These are phyloP conservation scores for Macaria notata DNA, from an alignment of 2,888 invertebrate species.

Conservation along the genomic window DNA sequence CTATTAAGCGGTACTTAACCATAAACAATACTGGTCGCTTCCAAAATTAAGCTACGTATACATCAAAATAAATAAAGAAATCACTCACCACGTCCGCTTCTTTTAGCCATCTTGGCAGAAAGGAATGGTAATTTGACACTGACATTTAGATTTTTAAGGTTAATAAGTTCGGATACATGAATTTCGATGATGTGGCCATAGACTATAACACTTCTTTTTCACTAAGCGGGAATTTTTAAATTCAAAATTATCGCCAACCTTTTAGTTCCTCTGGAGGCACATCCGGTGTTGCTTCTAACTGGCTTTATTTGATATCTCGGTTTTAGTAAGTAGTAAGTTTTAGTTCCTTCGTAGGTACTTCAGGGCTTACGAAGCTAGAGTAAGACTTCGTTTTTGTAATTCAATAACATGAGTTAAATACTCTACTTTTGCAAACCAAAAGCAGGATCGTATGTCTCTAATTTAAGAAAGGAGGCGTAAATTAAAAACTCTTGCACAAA, in stretches of 20 bases:
- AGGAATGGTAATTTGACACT: constrained; percentile 1
- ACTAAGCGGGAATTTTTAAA: not conserved
- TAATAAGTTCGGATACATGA: constrained; percentile 1
- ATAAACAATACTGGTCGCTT: not conserved
- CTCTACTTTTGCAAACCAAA: too few relatives aligned
- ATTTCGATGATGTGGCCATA: constrained; percentile 1
- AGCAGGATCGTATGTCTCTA: too few relatives aligned
- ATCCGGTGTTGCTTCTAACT: constrained; percentile 1
- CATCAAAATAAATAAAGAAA: constrained; percentile 1
- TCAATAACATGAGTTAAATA: too few relatives aligned
- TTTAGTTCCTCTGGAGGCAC: constrained; percentile 1
- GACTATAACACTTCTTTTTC: constrained; percentile 1
- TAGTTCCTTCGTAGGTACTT: constrained; percentile 1
- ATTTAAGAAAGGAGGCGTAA: too few relatives aligned
- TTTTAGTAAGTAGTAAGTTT: constrained; percentile 1
- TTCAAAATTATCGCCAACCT: not conserved
- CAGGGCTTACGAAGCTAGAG: not conserved
- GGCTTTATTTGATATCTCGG: constrained; percentile 1
- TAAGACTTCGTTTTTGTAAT: too few relatives aligned
- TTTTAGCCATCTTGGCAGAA: constrained; percentile 1
- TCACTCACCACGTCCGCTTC: constrained; percentile 1
- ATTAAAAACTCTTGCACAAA: too few relatives aligned
- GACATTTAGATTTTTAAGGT: constrained; percentile 1
- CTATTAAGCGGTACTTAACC: not conserved
- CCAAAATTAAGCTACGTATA: constrained; percentile 1